These are phyloP conservation scores for Druon quercuslanigerum DNA, from an alignment of 1,140 invertebrate species.

Conservation along the genomic window DNA sequence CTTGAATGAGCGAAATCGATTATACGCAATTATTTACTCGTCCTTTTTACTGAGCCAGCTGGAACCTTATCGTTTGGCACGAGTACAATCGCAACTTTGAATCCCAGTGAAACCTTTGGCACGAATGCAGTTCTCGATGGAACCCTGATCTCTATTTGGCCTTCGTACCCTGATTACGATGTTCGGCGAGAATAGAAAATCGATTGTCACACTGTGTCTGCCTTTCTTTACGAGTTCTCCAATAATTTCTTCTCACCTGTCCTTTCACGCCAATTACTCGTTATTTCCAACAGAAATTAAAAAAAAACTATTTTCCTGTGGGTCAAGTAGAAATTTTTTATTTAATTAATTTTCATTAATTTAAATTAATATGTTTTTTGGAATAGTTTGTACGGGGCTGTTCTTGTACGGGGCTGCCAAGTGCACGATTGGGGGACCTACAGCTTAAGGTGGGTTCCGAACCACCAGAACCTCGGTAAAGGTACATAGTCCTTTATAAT, in stretches of 20 bases:
- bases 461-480: too few relatives aligned
- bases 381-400: too few relatives aligned
- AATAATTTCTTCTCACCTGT: constrained; percentile 14
- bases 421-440: too few relatives aligned
- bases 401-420: too few relatives aligned
- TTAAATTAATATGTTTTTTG: too few relatives aligned
- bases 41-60: background rate
- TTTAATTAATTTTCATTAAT: too few relatives aligned
- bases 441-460: too few relatives aligned
- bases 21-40: background rate
- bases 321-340: too few relatives aligned
- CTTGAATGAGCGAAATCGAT: background rate
- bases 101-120: constrained; percentile 30
- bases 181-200: constrained; percentile 28
- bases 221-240: background rate
- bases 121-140: background rate
- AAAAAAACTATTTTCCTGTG: background rate
- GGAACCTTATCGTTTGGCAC: constrained; percentile 34
- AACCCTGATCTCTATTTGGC: constrained; percentile 22
- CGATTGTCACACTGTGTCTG: background rate
- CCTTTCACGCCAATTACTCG: background rate
- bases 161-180: constrained; percentile 28
- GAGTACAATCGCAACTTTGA: constrained; percentile 32
- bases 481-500: too few relatives aligned
- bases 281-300: background rate